A percentile compares a stretch with the other conserved stretches of the same genome.
Evolutionary conservation across 1,140 invertebrate species (phyloP).

Genomic region (Achroia grisella): DNA sequence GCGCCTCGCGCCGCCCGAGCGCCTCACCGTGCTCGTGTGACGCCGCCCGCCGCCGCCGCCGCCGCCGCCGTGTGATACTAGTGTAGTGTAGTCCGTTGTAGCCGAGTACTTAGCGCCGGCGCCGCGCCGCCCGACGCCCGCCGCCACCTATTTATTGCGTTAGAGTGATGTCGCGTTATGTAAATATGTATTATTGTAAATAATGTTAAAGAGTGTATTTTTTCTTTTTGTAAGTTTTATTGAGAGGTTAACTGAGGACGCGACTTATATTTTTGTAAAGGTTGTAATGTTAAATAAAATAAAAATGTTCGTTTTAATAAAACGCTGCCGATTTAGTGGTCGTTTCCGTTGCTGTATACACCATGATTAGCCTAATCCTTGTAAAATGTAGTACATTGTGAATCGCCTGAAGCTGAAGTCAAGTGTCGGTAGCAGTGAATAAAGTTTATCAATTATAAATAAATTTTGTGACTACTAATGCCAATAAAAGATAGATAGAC

Average conservation of each 20-base stretch:
- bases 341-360: neutral
- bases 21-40: constrained; percentile 63
- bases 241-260: constrained; percentile 27
- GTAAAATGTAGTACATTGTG: neutral
- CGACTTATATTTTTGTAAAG: constrained; percentile 41
- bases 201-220: constrained; percentile 43
- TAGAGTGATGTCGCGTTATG: constrained; percentile 28
- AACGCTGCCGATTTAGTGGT: constrained; percentile 20
- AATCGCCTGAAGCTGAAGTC: too few relatives aligned
- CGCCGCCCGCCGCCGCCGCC: too few relatives aligned
- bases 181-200: constrained; percentile 67
- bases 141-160: constrained; percentile 50
- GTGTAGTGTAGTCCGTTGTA: too few relatives aligned
- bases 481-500: too few relatives aligned
- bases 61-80: constrained; percentile 30
- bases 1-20: constrained; percentile 57
- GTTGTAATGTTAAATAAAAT: constrained; percentile 38
- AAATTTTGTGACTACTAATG: too few relatives aligned
- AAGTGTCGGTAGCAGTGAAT: too few relatives aligned
- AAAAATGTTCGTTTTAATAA: constrained; percentile 41
- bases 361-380: neutral
- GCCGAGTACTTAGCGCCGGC: constrained; percentile 5
- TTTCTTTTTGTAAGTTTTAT: constrained; percentile 37
- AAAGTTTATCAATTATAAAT: too few relatives aligned
- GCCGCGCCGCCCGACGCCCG: constrained; percentile 8